phyloP scores from a whole-genome alignment of 2,113 vertebrate genomes.

The Muntiacus reevesi region DNA sequence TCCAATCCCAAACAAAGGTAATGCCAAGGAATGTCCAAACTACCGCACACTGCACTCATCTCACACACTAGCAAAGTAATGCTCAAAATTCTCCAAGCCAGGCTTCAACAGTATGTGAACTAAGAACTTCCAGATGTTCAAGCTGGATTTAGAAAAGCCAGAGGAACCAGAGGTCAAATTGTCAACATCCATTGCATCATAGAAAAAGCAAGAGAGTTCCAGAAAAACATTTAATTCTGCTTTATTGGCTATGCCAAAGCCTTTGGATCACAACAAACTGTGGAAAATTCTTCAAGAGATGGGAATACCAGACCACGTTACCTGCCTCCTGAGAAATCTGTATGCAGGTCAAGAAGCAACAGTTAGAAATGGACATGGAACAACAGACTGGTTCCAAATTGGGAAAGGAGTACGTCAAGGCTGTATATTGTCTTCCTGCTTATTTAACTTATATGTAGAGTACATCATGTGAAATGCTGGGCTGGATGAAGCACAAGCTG shows the following conservation, averaged over 20 bases:
- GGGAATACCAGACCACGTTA: not conserved
- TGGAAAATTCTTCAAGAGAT: not conserved
- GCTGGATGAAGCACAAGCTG: not conserved
- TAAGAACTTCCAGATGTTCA: not conserved
- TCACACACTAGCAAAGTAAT: not conserved
- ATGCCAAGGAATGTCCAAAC: not conserved
- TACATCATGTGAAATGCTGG: not conserved
- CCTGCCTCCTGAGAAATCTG: not conserved
- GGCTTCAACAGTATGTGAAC: not conserved
- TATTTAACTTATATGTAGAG: not conserved
- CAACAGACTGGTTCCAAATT: not conserved
- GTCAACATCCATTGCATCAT: not conserved
- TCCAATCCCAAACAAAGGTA: not conserved
- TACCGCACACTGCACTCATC: not conserved
- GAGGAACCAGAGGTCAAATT: not conserved
- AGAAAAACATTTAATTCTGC: not conserved
- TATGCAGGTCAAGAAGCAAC: not conserved
- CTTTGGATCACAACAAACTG: not conserved
- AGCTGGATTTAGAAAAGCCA: not conserved
- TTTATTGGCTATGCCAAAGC: not conserved
- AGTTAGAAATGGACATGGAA: not conserved
- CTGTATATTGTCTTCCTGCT: not conserved
- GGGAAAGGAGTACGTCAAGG: not conserved
- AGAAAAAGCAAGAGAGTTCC: not conserved
- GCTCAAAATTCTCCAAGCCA: not conserved